Conservation (phyloP, 2,888 invertebrate species). For the Cerastis rubricosa region DNA sequence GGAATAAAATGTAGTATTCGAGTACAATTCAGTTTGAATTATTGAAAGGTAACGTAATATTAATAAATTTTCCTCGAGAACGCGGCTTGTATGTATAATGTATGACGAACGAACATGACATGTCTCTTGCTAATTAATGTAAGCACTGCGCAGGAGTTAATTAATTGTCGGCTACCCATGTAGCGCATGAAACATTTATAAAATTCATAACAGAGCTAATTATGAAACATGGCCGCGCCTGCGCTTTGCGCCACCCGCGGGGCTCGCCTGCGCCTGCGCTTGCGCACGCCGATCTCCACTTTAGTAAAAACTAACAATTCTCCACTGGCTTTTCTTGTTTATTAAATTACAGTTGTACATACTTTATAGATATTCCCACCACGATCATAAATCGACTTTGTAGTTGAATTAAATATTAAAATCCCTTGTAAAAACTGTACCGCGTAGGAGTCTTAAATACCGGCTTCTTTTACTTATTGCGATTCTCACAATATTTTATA, state of each 20-base stretch:
- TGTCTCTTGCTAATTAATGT: constrained; percentile 87
- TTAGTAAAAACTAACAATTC: constrained; percentile 82
- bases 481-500: constrained; percentile 24
- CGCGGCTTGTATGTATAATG: constrained; percentile 81
- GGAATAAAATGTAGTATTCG: constrained; percentile 55
- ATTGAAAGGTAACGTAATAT: constrained; percentile 76
- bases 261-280: constrained; percentile 73
- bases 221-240: constrained; percentile 84
- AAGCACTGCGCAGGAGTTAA: constrained; percentile 87
- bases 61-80: constrained; percentile 79
- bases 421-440: constrained; percentile 58
- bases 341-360: constrained; percentile 76
- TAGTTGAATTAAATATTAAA: constrained; percentile 66
- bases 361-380: constrained; percentile 68
- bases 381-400: constrained; percentile 68
- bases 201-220: constrained; percentile 89
- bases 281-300: constrained; percentile 71
- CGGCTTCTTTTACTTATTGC: constrained; percentile 27
- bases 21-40: constrained; percentile 72
- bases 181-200: constrained; percentile 89
- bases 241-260: constrained; percentile 86
- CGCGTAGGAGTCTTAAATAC: constrained; percentile 28
- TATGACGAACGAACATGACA: constrained; percentile 84
- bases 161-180: constrained; percentile 87
- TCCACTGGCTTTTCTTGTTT: constrained; percentile 75